Evolutionary conservation across 1,140 invertebrate genomes (phyloP).

Genomic region (Drosophila elegans): DNA sequence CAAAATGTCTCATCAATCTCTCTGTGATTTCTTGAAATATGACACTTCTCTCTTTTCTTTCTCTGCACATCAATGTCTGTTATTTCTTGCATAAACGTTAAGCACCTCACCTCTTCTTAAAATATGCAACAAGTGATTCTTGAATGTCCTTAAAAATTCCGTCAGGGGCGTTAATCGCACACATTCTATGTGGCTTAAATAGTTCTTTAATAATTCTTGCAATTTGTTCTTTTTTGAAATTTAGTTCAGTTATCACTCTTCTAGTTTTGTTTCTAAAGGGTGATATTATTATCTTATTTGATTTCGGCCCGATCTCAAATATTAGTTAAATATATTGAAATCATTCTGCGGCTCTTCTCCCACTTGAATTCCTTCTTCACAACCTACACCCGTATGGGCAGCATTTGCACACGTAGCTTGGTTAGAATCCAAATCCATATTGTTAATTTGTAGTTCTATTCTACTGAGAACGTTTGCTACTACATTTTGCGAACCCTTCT

Average conservation of each 20-base stretch:
- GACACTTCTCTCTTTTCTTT: neutral
- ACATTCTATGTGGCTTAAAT: slow-evolving; percentile 15
- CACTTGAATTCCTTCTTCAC: neutral
- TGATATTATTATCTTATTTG: neutral
- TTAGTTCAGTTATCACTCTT: neutral
- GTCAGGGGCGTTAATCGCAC: slow-evolving; percentile 12
- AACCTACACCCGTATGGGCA: neutral
- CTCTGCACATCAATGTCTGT: neutral
- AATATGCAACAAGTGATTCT: slow-evolving; percentile 7
- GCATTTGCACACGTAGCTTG: slow-evolving; percentile 20
- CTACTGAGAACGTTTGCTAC: neutral
- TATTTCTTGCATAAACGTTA: neutral
- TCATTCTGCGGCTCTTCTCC: slow-evolving; percentile 17
- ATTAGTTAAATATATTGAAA: slow-evolving; percentile 21
- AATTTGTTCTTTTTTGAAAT: neutral
- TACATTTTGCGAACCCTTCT: neutral
- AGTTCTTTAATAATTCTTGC: too few species aligned
- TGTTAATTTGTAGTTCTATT: neutral
- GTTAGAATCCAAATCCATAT: neutral
- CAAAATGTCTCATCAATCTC: neutral
- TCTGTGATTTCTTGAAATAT: too few species aligned
- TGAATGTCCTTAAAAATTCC: slow-evolving; percentile 15
- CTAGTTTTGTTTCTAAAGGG: slow-evolving; percentile 6
- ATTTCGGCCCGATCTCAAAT: neutral
- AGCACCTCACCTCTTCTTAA: slow-evolving; percentile 7